These are phyloP conservation scores for Metacarcinus magister DNA, from an alignment of 2,888 invertebrate genomes.

Conservation along the genomic window DNA sequence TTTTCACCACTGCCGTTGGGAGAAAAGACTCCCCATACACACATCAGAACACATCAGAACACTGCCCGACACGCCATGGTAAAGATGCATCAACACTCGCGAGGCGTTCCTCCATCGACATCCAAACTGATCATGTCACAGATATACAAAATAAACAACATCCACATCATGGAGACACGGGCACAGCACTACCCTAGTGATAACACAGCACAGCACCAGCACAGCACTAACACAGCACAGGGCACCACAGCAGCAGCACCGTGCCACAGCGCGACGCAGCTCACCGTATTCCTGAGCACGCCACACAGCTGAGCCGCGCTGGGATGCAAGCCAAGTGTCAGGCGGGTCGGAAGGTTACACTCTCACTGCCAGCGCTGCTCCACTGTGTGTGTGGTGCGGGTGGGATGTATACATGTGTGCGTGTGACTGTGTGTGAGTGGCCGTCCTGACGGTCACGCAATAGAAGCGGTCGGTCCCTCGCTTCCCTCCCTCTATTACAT, in stretches of 20 bases:
- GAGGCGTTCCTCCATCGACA: not conserved
- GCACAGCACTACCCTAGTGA: not conserved
- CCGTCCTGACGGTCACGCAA: conserved; percentile 49
- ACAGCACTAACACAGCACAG: not conserved
- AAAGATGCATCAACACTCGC: not conserved
- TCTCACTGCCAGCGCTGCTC: conserved; percentile 3
- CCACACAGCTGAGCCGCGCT: conserved; percentile 10
- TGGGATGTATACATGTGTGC: not conserved
- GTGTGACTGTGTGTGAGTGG: conserved; percentile 36
- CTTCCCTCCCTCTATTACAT: not conserved
- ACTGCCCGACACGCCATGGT: not conserved
- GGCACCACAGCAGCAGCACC: not conserved
- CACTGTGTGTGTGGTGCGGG: conserved; percentile 6
- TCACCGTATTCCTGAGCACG: not conserved
- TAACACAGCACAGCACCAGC: not conserved
- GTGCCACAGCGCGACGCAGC: not conserved
- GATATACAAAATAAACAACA: not conserved
- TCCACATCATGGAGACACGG: not conserved
- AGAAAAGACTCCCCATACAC: not conserved
- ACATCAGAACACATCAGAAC: not conserved
- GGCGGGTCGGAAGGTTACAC: conserved; percentile 3
- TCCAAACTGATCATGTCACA: not conserved
- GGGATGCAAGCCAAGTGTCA: conserved; percentile 3
- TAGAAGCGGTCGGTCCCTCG: conserved; percentile 1
- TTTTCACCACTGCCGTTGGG: not conserved